Evolutionary conservation across 2,888 invertebrate species (phyloP), one percentile per base, ranked within the genome.

Genomic region (Synanthedon myopaeformis): DNA sequence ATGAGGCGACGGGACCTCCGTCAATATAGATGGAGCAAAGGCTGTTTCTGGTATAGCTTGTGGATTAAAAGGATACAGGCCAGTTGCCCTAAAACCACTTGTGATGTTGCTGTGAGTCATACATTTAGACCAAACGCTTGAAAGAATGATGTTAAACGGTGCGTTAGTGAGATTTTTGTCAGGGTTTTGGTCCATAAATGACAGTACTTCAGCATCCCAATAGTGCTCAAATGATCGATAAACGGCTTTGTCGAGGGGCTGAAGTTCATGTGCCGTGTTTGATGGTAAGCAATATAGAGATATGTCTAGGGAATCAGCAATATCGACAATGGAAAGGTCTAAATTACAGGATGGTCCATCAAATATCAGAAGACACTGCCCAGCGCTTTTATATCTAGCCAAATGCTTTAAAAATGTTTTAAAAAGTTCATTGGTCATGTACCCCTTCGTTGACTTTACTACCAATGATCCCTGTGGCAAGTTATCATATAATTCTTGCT

Each of bases 341-440:
- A 60, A 59, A 35, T 58, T 55, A 53, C 57, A 61, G 49, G 54
- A 51, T 54, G 58, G 55, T 51, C 56, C 58, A 42, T 61, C 58
- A 60, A 62, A 61, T 53, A 62, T 58, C 10, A 61, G 48, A 49
- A 62, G 53, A 54, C 61, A 63, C 17, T 42, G 48, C 53, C 57
- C 60, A n/a, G 42, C 23, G 11, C 41, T 53, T 60, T 61, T 61
- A 54, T 57, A 59, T 28, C 42, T 52, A 3, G 56, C 17, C 13
- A 61, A 42, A 23, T 61, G 58, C 3, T 57, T 57, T 10, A 60
- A 58, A 55, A 54, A 60, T n/a, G 17, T 17, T 55, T 54, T 58
- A 49, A 60, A 61, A 19, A 58, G 50, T 51, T 58, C 23, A 42
- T 42, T 42, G 13, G 42, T 42, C 4, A 42, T 4, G 13, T 42